phyloP scores from a whole-genome alignment of 1,140 invertebrate genomes.

The Sitobion miscanthi region DNA sequence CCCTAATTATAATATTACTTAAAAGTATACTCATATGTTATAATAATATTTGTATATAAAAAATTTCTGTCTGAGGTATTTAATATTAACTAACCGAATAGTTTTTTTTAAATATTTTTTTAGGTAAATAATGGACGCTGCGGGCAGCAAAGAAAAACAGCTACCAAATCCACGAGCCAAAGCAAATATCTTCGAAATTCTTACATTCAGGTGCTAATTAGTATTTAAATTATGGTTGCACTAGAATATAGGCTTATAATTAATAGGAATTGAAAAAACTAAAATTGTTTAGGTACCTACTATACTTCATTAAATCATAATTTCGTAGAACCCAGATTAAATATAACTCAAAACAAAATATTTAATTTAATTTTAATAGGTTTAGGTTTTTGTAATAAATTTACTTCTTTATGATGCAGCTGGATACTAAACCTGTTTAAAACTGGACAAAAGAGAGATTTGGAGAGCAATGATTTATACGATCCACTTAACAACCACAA shows the following conservation, averaged over 20 bases:
- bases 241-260: neutral
- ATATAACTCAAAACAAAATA: neutral
- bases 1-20: too few species aligned
- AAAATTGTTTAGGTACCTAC: neutral
- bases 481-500: constrained; percentile 70
- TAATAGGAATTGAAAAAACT: neutral
- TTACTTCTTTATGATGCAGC: constrained; percentile 62
- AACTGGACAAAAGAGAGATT: constrained; percentile 71
- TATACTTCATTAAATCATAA: neutral
- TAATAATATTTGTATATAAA: too few species aligned
- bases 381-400: neutral
- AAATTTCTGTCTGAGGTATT: too few species aligned
- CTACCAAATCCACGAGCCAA: constrained; percentile 66
- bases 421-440: constrained; percentile 74
- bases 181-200: constrained; percentile 67
- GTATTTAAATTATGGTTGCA: neutral
- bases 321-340: neutral
- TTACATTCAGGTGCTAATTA: constrained; percentile 66
- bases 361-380: neutral
- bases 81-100: neutral
- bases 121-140: constrained; percentile 22
- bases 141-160: constrained; percentile 60
- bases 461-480: constrained; percentile 74
- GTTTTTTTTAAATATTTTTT: neutral
- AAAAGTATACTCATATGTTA: too few species aligned